Base-by-base conservation (phyloP, 1,140 invertebrate genomes). In the Choristoneura fumiferana region DNA sequence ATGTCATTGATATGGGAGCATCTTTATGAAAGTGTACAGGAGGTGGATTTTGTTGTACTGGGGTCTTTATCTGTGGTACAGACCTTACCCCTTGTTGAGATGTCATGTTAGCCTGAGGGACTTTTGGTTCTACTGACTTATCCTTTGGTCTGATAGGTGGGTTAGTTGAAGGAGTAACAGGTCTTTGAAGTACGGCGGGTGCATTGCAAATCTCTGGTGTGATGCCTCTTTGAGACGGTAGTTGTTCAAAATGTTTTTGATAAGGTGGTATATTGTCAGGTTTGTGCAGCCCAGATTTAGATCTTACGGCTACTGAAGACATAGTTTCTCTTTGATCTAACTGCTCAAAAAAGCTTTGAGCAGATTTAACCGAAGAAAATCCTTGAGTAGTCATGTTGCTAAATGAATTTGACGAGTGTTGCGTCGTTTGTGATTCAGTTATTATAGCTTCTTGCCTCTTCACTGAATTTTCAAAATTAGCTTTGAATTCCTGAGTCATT, bases 261-360 rank as follows among this genome's bases (percentile, higher is more conserved):
- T 93, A 93, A 58, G 88, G 78, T 18, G 92, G 92, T 70, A 92
- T 91, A 71, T 81, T 85, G 40, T 92, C 90, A 12, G 92, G 85
- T 81, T 90, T 91, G 58, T 92, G 91, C 60, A 93, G 80, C 40
- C 89, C 90, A 59, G 90, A 89, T 69, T 73, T 87, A 45, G 83
- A 74, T 53, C 81, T 68, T 13, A 75, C 73, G 18, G 80, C 71
- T 15, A 63, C 58, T 15, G 80, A 77, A 18, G 83, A 68, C 18
- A 79, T 56, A 34, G 62, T 67, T 70, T 88, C 82, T 62, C 68
- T 73, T 69, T 84, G 73, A 63, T 84, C 73, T 59, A 77, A 58
- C 43, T 84, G 71, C 62, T 89, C 84, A 71, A 82, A 89, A 60
- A 71, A 79, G 58, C 58, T 79, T 78, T 88, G 80, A 13, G 71